Evolutionary conservation across 2,888 invertebrate species (phyloP), one percentile per base, ranked within the genome.

Genomic region (Philereme vetulata): DNA sequence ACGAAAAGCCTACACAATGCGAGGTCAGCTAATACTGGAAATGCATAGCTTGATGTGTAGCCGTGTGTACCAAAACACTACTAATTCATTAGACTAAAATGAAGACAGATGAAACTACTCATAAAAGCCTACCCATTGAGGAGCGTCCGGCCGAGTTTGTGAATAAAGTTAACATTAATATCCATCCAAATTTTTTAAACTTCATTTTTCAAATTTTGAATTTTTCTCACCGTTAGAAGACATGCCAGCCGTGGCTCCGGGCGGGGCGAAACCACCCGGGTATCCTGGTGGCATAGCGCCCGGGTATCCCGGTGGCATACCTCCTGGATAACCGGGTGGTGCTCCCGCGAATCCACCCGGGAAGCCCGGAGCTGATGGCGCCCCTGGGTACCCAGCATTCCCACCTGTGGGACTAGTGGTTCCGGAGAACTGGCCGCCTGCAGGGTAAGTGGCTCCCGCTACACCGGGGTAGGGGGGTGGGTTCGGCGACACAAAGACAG

Each of bases 401-500:
- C 77, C 67, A 82, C 80, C 53, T 79, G 82, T 43, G 66, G 72
- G 70, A 62, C 67, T 64, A 45, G 69, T 43, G 56, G 61, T 60
- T 40, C 74, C 56, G 3, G 86, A 82, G 75, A 77, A 84, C 36
- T 84, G 83, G 0, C 71, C 65, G 6, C 80, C 84, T 0, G 82
- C 71, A 4, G 86, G 86, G 72, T 88, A 88, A 3, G 75, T 46
- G 1, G 68, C 74, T 45, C 89, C 90, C 40, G 67, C 72, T 64
- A 98, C 95, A 60, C 98, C 98, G 10, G 98, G 98, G 88, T 98
- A 98, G 3, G 98, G 98, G 49, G 98, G 98, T 34, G 98, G 98
- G 82, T 95, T 96, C 83, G 97, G 96, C 48, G 96, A 96, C 93
- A 97, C 96, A 84, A 95, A 98, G 34, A 98, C 98, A 32, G 95